Base-by-base conservation (phyloP, 2,888 invertebrate species). In the Pomacea canaliculata region DNA sequence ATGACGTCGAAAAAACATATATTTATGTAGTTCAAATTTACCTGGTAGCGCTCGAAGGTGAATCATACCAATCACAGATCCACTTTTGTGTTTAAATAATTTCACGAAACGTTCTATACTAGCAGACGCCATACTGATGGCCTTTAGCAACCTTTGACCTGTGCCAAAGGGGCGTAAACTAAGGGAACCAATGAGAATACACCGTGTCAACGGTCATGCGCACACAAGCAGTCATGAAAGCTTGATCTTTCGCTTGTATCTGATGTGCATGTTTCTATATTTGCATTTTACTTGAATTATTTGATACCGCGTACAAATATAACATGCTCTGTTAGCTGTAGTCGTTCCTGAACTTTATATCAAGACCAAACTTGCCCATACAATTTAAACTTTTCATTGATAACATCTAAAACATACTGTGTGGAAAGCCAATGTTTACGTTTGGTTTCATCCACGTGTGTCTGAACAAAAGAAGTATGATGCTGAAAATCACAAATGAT, bases 41-140 rank as follows among this genome's bases (percentile, higher is more conserved):
- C 95, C 95, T 91, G 95, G 95, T 78, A 94, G 90, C 68, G 94
- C 93, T 83, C 91, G 92, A 3, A 94, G 92, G 87, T 95, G 95
- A 75, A 95, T 92, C 95, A 95, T 95, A 74, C 94, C 95, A 84
- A 95, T 93, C 60, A 94, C 81, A 79, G 84, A 84, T 62, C 81
- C 78, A 46, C 70, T 80, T 56, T 78, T 78, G 62, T 79, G 82
- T 49, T 78, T 78, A 73, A 86, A 87, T 8, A 83, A 65, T 48
- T 73, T 78, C n/a, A 77, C 72, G 74, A 84, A 85, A 13, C 79
- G 67, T 62, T 82, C 81, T 79, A 84, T 77, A 10, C 67, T 62
- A 46, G 75, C 70, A 49, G 80, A 74, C 60, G 80, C 78, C 80
- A 80, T 80, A 71, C 48, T 76, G 71, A 75, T 66, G 65, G 63